Percentiles rank a stretch among this genome's conserved stretches.
phyloP scores from a whole-genome alignment of 2,797 vertebrate species.

The Cryptoprocta ferox region DNA sequence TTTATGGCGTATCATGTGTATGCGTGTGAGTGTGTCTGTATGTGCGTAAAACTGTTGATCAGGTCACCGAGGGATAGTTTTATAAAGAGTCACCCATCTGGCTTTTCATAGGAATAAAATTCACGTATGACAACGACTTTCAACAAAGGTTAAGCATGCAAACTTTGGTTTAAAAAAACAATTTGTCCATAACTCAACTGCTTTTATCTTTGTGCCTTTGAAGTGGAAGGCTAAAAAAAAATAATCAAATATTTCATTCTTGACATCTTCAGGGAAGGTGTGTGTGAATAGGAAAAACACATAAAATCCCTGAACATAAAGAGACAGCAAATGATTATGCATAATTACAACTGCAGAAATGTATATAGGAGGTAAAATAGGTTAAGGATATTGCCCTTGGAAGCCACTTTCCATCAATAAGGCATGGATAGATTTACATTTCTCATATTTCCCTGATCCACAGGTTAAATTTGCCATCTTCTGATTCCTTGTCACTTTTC shows the following conservation, averaged over 20 bases:
- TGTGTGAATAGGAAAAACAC: constrained; percentile 77
- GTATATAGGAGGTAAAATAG: constrained; percentile 12
- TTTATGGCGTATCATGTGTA: not conserved
- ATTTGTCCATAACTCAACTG: constrained; percentile 57
- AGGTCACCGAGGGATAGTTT: constrained; percentile 11
- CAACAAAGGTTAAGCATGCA: constrained; percentile 61
- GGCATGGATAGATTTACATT: constrained; percentile 55
- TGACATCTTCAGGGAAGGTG: constrained; percentile 75
- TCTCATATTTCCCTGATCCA: constrained; percentile 42
- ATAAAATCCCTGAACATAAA: constrained; percentile 58
- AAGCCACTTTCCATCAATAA: constrained; percentile 54
- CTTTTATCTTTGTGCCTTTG: constrained; percentile 77
- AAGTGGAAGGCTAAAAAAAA: constrained; percentile 62
- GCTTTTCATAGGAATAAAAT: constrained; percentile 59
- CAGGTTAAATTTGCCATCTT: constrained; percentile 79
- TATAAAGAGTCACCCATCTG: constrained; percentile 48
- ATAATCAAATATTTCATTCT: constrained; percentile 66
- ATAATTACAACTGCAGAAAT: constrained; percentile 54
- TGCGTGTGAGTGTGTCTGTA: not conserved
- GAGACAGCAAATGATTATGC: constrained; percentile 46
- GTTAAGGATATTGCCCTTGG: constrained; percentile 26
- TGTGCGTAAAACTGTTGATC: not conserved
- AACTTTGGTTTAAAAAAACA: constrained; percentile 61
- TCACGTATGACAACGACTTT: constrained; percentile 55
- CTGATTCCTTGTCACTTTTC: constrained; percentile 82